Base-by-base conservation (phyloP, 2,113 vertebrate species). In the Herpetotheres cachinnans region DNA sequence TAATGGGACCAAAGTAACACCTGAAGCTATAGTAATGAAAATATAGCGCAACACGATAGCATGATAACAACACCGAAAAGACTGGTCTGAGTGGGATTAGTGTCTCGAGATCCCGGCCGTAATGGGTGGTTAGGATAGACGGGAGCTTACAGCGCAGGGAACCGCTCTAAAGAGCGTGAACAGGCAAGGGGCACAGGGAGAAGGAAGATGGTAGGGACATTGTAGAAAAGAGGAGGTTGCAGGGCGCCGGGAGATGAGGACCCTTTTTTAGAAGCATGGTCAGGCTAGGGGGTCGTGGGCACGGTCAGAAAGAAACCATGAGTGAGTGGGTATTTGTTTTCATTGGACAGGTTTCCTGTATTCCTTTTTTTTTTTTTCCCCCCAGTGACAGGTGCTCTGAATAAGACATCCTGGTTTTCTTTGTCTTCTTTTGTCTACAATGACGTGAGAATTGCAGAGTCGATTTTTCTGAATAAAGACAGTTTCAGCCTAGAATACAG, bases 31-130 rank as follows among this genome's bases (percentile, higher is more conserved):
- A 32, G 40, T 12, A 49, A 90, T 80, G 70, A 61, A 61, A 76
- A n/a, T 44, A 16, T 6, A 85, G 52, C 24, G 38, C 20, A n/a
- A n/a, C 7, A 1, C 2, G 17, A 44, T 22, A 27, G 32, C 15
- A 0, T 13, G 47, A 4, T n/a, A 83, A 34, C 63, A 70, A 0
- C 38, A 46, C 11, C 69, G 78, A 5, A n/a, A 50, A 11, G 19
- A 29, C 19, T 42, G 15, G 34, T 46, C 38, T 17, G 81, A 50
- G 55, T 16, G 32, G 52, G 55, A 32, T 66, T 32, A 20, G 26
- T 27, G 13, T 25, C 34, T 62, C 15, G 3, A 2, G 78, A 49
- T 44, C 42, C 54, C 63, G 34, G 0, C 7, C 0, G 2, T 2
- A 13, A 12, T 20, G 42, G 15, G 14, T 6, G 6, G 26, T 52